These are phyloP conservation scores for Drosophila seclusa DNA, from an alignment of 2,888 invertebrate genomes.

Conservation along the genomic window DNA sequence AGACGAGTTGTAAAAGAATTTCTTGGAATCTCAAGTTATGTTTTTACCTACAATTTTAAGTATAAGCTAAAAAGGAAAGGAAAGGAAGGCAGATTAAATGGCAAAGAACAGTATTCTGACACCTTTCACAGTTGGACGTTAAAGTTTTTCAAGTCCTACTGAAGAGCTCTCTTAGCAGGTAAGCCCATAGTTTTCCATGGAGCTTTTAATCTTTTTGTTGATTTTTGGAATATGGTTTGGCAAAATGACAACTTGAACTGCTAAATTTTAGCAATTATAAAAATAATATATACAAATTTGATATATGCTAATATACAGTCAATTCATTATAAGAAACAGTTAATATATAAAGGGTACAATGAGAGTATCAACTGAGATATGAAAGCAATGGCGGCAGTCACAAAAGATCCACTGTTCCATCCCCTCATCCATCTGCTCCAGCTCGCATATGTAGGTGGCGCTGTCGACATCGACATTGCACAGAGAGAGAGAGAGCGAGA, in stretches of 20 bases:
- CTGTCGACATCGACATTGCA: slow-evolving; percentile 69
- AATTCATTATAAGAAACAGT: background rate
- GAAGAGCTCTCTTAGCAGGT: background rate
- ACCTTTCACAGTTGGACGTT: background rate
- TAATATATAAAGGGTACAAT: background rate
- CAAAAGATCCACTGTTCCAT: slow-evolving; percentile 21
- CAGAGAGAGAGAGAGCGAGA: slow-evolving; percentile 44
- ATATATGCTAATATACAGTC: too few relatives aligned
- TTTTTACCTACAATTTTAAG: background rate
- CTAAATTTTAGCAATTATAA: background rate
- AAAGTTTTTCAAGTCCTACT: too few relatives aligned
- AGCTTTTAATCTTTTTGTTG: background rate
- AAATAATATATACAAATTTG: background rate
- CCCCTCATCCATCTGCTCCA: background rate
- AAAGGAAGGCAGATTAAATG: background rate
- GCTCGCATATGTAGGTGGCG: slow-evolving; percentile 72
- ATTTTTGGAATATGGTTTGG: background rate
- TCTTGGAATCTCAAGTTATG: background rate
- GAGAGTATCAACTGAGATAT: background rate
- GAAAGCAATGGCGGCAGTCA: slow-evolving; percentile 33
- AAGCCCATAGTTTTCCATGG: background rate
- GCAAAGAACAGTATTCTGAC: background rate
- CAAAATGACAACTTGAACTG: background rate
- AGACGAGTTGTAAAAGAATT: background rate
- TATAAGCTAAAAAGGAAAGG: background rate